Evolutionary conservation across 2,888 invertebrate species (phyloP).

Genomic region (Ormyrus pomaceus): DNA sequence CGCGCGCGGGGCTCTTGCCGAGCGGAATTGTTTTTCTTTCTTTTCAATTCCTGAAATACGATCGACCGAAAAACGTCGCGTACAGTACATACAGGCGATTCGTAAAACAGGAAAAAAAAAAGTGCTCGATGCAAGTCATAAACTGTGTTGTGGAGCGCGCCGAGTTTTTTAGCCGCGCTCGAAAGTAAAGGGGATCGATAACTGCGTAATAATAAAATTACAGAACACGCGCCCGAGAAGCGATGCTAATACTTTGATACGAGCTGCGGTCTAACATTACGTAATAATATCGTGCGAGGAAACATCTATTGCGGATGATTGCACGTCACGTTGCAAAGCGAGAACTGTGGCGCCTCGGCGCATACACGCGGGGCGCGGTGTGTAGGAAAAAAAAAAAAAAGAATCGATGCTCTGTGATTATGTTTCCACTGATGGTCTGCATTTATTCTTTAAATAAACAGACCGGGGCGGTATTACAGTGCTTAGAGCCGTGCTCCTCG

Average conservation of each 20-base stretch:
- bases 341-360: slow-evolving; percentile 16
- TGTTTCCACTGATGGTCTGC: background rate
- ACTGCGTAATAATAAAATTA: slow-evolving; percentile 29
- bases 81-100: too few relatives aligned
- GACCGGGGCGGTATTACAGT: background rate
- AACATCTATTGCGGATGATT: slow-evolving; percentile 23
- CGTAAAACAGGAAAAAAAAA: too few relatives aligned
- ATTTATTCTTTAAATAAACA: background rate
- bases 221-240: background rate
- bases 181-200: slow-evolving; percentile 24
- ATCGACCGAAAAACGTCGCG: too few relatives aligned
- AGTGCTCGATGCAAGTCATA: too few relatives aligned
- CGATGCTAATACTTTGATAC: slow-evolving; percentile 31
- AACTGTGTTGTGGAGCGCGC: too few relatives aligned
- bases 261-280: slow-evolving; percentile 15
- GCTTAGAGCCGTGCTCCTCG: background rate
- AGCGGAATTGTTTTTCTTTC: too few relatives aligned
- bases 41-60: too few relatives aligned
- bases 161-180: too few relatives aligned
- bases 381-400: background rate
- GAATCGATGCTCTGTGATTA: slow-evolving; percentile 29
- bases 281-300: slow-evolving; percentile 27
- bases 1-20: too few relatives aligned
- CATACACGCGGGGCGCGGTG: background rate
- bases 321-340: slow-evolving; percentile 32